Conservation (phyloP, 2,888 invertebrate species). For the Dasypolia templi region DNA sequence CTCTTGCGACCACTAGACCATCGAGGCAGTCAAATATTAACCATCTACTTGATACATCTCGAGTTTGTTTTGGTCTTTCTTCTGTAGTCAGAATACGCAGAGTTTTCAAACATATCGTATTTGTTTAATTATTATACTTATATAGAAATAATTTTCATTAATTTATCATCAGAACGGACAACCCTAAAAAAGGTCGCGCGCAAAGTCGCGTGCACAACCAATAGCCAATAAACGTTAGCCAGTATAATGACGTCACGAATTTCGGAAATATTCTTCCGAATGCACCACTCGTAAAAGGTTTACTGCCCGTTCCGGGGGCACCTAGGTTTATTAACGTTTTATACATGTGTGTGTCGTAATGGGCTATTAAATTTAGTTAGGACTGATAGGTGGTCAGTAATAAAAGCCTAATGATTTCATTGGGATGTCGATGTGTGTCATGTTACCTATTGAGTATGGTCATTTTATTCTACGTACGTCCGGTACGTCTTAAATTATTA, state of each 20-base stretch:
- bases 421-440: slow-evolving; percentile 47
- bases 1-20: too few species aligned
- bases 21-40: not conserved
- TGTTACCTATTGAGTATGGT: not conserved
- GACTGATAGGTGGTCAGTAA: slow-evolving; percentile 62
- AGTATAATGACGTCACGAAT: slow-evolving; percentile 81
- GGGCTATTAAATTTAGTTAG: slow-evolving; percentile 67
- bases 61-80: not conserved
- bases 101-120: not conserved
- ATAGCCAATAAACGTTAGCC: slow-evolving; percentile 75
- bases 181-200: not conserved
- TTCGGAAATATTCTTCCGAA: slow-evolving; percentile 87
- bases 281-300: slow-evolving; percentile 87
- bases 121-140: too few species aligned
- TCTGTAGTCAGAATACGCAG: too few species aligned
- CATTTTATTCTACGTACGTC: not conserved
- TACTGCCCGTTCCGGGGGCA: slow-evolving; percentile 76
- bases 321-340: slow-evolving; percentile 82
- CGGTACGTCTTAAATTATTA: too few species aligned
- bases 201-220: slow-evolving; percentile 51
- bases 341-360: slow-evolving; percentile 75
- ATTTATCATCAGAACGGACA: not conserved
- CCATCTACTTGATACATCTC: not conserved
- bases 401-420: slow-evolving; percentile 70
- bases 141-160: too few species aligned